Percentiles rank a stretch among this genome's conserved stretches.
These are phyloP conservation scores for Synergus itoensis DNA, from an alignment of 2,888 invertebrate species.

Conservation along the genomic window DNA sequence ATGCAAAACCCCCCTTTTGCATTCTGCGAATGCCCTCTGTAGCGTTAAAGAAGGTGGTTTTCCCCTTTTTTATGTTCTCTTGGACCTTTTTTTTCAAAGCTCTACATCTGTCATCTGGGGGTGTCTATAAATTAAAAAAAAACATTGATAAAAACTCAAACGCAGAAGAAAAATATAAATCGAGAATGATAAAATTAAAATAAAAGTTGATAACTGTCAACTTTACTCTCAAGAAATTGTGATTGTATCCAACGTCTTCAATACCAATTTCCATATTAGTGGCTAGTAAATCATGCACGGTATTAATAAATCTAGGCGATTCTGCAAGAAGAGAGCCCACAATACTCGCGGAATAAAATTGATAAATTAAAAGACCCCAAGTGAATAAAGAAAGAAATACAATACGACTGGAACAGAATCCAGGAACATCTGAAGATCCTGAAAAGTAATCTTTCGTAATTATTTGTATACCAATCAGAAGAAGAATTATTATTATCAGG, in stretches of 20 bases:
- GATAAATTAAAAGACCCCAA: conserved; percentile 71
- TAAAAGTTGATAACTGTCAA: neutral
- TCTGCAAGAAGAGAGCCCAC: conserved; percentile 72
- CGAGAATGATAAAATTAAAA: neutral
- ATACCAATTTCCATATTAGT: conserved; percentile 70
- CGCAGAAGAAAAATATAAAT: neutral
- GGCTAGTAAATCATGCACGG: conserved; percentile 67
- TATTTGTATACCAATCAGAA: neutral
- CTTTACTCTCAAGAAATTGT: conserved; percentile 67
- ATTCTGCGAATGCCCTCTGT: conserved; percentile 81
- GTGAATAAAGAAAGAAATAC: conserved; percentile 68
- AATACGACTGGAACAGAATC: conserved; percentile 76
- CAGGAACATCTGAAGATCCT: conserved; percentile 78
- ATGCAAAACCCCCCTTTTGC: conserved; percentile 84
- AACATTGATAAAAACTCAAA: neutral
- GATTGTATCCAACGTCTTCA: conserved; percentile 70
- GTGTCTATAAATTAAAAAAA: neutral
- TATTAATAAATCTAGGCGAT: conserved; percentile 70
- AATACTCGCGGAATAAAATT: conserved; percentile 75
- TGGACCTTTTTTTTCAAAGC: neutral
- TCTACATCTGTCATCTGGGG: conserved; percentile 10
- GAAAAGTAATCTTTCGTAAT: conserved; percentile 43
- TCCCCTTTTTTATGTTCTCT: neutral
- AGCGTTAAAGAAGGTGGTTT: conserved; percentile 62
- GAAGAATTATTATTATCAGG: neutral